These are phyloP conservation scores for Elymnias hypermnestra DNA, from an alignment of 1,140 invertebrate genomes.

Conservation along the genomic window DNA sequence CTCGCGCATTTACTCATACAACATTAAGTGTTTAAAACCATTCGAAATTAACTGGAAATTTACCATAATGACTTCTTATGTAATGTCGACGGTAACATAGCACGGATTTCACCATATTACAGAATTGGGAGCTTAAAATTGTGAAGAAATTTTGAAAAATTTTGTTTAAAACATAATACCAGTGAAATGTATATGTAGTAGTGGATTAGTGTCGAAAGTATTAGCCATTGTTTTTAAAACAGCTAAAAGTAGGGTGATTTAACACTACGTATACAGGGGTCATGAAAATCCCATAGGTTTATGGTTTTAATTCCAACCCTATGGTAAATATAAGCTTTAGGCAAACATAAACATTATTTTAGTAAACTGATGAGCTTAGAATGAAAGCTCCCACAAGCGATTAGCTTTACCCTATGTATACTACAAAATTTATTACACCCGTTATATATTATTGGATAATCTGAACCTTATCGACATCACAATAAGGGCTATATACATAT, in stretches of 20 bases:
- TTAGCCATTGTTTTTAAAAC: too few species aligned
- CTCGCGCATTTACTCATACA: too few species aligned
- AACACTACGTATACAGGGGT: slow-evolving; percentile 10
- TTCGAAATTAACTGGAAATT: too few species aligned
- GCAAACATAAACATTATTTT: slow-evolving; percentile 71
- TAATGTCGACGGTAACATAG: too few species aligned
- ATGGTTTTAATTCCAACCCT: slow-evolving; percentile 50
- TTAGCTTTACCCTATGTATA: slow-evolving; percentile 47
- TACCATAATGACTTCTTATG: too few species aligned
- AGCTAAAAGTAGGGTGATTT: slow-evolving; percentile 2
- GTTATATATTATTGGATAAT: slow-evolving; percentile 7
- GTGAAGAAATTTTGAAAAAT: too few species aligned
- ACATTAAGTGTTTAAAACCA: too few species aligned
- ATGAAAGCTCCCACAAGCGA: slow-evolving; percentile 54
- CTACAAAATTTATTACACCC: slow-evolving; percentile 6
- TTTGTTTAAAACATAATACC: too few species aligned
- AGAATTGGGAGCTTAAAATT: too few species aligned
- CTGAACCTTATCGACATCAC: slow-evolving; percentile 3
- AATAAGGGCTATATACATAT: slow-evolving; percentile 5
- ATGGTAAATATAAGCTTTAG: slow-evolving; percentile 49
- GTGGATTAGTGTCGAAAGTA: too few species aligned
- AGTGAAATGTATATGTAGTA: too few species aligned
- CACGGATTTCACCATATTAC: too few species aligned
- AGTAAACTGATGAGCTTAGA: slow-evolving; percentile 67
- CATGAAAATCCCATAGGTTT: slow-evolving; percentile 39